These are phyloP conservation scores for Dascillus cervinus DNA, from an alignment of 2,888 invertebrate species.

Conservation along the genomic window DNA sequence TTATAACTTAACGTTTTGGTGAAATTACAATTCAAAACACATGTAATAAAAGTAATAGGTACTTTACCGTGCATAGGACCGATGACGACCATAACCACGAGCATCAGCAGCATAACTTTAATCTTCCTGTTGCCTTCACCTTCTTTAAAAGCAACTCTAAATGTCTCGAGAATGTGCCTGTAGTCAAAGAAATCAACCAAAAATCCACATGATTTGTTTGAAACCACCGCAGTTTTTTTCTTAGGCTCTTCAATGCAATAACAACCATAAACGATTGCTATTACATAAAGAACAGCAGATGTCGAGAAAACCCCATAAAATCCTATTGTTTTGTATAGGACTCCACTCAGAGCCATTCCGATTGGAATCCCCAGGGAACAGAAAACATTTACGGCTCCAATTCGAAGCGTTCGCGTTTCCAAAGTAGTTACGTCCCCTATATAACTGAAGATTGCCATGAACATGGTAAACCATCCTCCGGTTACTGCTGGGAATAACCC, in stretches of 20 bases:
- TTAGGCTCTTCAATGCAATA: constrained; percentile 64
- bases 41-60: no score
- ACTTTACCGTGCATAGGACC: constrained; percentile 71
- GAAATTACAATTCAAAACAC: no score
- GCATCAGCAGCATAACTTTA: constrained; percentile 68
- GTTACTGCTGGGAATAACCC: constrained; percentile 75
- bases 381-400: constrained; percentile 83
- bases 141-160: constrained; percentile 70
- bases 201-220: constrained; percentile 46
- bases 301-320: constrained; percentile 77
- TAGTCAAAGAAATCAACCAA: constrained; percentile 68
- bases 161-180: constrained; percentile 67
- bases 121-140: constrained; percentile 67
- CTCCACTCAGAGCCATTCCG: constrained; percentile 82
- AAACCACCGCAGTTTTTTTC: constrained; percentile 45
- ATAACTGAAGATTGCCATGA: constrained; percentile 86
- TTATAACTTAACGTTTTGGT: no score
- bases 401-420: constrained; percentile 74
- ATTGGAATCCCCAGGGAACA: constrained; percentile 82
- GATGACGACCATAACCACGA: constrained; percentile 77
- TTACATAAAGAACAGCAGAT: constrained; percentile 64
- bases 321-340: constrained; percentile 67
- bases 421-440: constrained; percentile 80
- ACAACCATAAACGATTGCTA: constrained; percentile 68
- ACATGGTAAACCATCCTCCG: constrained; percentile 84